A percentile compares a stretch with the other conserved stretches of the same genome.
phyloP scores from a whole-genome alignment of 1,140 invertebrate genomes.

The Drosophila carrolli region DNA sequence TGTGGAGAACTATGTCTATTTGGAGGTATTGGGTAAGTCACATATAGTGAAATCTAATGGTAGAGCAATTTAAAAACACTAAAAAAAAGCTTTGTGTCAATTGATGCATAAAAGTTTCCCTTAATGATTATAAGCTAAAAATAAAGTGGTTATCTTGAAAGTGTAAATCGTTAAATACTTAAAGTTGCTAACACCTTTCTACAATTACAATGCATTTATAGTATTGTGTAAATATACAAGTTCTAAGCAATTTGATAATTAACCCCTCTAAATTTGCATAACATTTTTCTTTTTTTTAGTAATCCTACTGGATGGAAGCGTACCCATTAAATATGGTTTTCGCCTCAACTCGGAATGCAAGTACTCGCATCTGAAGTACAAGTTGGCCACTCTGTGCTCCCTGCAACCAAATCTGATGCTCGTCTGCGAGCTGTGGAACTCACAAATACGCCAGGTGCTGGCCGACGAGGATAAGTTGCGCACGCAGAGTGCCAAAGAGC shows the following conservation, averaged over 20 bases:
- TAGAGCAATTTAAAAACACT: no score
- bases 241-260: no score
- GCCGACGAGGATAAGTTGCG: constrained; percentile 84
- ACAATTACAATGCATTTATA: no score
- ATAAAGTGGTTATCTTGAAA: no score
- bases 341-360: constrained; percentile 92
- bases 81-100: no score
- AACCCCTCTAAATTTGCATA: no score
- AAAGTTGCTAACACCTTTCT: no score
- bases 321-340: constrained; percentile 93
- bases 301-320: constrained; percentile 90
- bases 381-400: constrained; percentile 88
- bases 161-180: no score
- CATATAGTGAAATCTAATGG: not conserved
- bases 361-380: constrained; percentile 90
- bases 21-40: constrained; percentile 89
- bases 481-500: constrained; percentile 70
- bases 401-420: constrained; percentile 88
- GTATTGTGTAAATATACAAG: no score
- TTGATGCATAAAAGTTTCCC: no score
- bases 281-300: constrained; percentile 84
- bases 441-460: constrained; percentile 87
- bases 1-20: constrained; percentile 90
- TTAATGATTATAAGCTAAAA: no score
- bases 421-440: constrained; percentile 89